phyloP scores from a whole-genome alignment of 2,888 invertebrate species.

The Caenorhabditis imperialis region DNA sequence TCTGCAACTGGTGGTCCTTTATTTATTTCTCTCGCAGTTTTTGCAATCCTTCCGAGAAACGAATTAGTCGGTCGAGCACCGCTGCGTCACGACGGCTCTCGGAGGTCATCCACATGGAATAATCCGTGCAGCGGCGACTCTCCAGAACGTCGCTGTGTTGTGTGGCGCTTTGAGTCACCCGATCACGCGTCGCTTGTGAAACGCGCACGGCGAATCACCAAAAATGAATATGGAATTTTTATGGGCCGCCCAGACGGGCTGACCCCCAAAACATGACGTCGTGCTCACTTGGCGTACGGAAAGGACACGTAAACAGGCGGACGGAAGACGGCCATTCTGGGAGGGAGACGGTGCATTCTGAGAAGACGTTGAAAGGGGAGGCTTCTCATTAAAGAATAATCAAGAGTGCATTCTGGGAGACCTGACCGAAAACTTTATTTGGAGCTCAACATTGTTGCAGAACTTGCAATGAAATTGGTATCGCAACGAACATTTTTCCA shows the following conservation, averaged over 20 bases:
- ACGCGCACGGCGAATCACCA: slow-evolving; percentile 29
- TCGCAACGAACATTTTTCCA: too few relatives aligned
- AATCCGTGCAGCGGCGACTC: slow-evolving; percentile 12
- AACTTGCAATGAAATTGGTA: too few relatives aligned
- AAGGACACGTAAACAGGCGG: slow-evolving; percentile 38
- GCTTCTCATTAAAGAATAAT: too few relatives aligned
- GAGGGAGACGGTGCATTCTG: neutral
- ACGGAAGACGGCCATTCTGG: neutral
- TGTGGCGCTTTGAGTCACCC: slow-evolving; percentile 39
- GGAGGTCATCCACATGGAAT: slow-evolving; percentile 41
- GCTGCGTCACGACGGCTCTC: neutral
- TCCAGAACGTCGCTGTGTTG: slow-evolving; percentile 38
- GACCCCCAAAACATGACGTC: slow-evolving; percentile 37
- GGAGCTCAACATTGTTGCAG: too few relatives aligned
- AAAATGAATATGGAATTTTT: slow-evolving; percentile 49
- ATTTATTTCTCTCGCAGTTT: slow-evolving; percentile 18
- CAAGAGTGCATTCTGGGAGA: too few relatives aligned
- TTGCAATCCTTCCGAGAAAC: neutral
- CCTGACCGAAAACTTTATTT: too few relatives aligned
- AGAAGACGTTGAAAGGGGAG: neutral
- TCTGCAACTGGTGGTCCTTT: slow-evolving; percentile 2
- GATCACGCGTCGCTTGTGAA: slow-evolving; percentile 21
- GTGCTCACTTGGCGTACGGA: neutral
- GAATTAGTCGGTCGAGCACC: slow-evolving; percentile 37
- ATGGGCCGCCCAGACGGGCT: slow-evolving; percentile 10